These are phyloP conservation scores for Reticulitermes speratus DNA, from an alignment of 1,140 invertebrate genomes.

Conservation along the genomic window DNA sequence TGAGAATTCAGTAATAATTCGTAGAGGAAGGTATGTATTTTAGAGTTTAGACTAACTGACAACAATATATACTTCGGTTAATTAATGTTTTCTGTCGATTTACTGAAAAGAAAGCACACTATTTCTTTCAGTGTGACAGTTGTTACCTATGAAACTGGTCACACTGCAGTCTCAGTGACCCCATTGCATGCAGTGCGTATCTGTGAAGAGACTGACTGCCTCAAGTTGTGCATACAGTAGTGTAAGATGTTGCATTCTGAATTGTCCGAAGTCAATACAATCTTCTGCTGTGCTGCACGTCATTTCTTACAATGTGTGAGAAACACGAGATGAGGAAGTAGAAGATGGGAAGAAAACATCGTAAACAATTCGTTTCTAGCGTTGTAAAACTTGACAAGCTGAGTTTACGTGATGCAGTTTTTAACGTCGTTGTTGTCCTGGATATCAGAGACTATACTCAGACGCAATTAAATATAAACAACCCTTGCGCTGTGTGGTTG, in stretches of 20 bases:
- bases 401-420: slow-evolving; percentile 16
- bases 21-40: no score
- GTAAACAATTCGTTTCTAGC: slow-evolving; percentile 8
- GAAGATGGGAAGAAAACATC: not conserved
- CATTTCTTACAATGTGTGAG: not conserved
- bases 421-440: slow-evolving; percentile 19
- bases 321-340: not conserved
- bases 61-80: no score
- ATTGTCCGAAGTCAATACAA: not conserved
- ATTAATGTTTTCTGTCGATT: no score
- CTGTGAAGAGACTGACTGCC: not conserved
- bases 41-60: no score
- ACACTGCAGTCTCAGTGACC: not conserved
- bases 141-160: not conserved
- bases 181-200: not conserved
- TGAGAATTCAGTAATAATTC: no score
- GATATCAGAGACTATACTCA: not conserved
- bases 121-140: no score
- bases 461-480: not conserved
- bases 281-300: not conserved
- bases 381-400: slow-evolving; percentile 17
- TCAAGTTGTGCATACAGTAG: no score
- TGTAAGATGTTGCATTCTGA: not conserved
- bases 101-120: no score
- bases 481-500: not conserved